phyloP scores from a whole-genome alignment of 1,140 invertebrate genomes.

The Pachypeltis micranthus region DNA sequence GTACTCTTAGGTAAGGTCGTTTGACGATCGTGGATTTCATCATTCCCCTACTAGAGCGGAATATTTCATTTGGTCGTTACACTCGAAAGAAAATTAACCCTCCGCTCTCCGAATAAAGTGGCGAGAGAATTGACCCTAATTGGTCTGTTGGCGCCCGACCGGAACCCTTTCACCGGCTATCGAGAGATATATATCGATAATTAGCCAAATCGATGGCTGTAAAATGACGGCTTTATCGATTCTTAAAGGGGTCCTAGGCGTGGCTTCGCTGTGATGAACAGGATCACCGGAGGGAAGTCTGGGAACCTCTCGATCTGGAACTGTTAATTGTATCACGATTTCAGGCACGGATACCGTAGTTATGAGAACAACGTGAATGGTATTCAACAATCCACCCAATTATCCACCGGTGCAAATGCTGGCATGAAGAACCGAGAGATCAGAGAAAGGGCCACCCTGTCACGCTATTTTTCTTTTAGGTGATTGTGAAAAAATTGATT shows the following conservation, averaged over 20 bases:
- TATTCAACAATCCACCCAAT: neutral
- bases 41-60: too few species aligned
- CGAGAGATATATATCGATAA: neutral
- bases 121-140: neutral
- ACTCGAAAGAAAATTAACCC: neutral
- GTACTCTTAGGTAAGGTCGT: neutral
- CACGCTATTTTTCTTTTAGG: too few species aligned
- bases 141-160: neutral
- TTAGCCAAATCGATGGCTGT: neutral
- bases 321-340: neutral
- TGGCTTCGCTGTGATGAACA: neutral
- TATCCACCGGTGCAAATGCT: neutral
- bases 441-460: too few species aligned
- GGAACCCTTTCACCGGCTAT: neutral
- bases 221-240: neutral
- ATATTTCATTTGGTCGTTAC: too few species aligned
- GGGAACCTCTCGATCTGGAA: neutral
- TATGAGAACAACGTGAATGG: neutral
- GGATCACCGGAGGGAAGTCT: neutral
- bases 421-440: neutral
- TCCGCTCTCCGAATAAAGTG: neutral
- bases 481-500: too few species aligned
- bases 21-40: neutral
- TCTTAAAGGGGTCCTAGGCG: neutral
- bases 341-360: neutral